Evolutionary conservation across 2,888 invertebrate species (phyloP), one percentile per base, ranked within the genome.

Genomic region (Germaria angustata): DNA sequence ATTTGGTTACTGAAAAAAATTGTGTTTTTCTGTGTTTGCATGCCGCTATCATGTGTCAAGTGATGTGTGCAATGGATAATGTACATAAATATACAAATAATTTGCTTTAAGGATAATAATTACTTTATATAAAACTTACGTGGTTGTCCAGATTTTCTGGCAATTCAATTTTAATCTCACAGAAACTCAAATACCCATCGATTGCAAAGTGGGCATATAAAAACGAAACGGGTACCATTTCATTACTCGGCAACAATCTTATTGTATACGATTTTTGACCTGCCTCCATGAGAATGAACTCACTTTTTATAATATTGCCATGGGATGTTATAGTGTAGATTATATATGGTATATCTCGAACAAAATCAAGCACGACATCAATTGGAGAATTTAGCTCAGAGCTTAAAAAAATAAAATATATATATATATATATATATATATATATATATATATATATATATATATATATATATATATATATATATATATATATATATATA

Each of bases 321-420:
- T 79, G 79, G 1, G 72, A 65, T 13, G 57, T 41, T 1, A 79
- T 9, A 4, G 41, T 51, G 24, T 72, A 79, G 1, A 66, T 24
- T 6, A 79, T 32, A 32, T 79, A 72, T 17, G 79, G 59, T 59
- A 72, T 66, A 72, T 66, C 22, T 17, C 6, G 72, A 28, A 13
- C n/a, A 41, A 9, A 79, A 34, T 72, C 44, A 32, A 79, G 17
- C 2, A 32, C 9, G 46, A 75, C 34, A 46, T 75, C 57, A 7
- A 75, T 13, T 0, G 8, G 1, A n/a, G 55, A 46, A 24, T 65
- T 65, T n/a, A 46, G 13, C 32, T 61, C 11, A 8, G 9, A 7
- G 11, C 53, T 53, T 2, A 28, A 53, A 53, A 32, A 2, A 28
- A 1, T n/a, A 24, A 24, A 28, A 20, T n/a, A n/a, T n/a, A n/a